Conservation (phyloP, 2,113 vertebrate species). For the Paraplagusia blochii region DNA sequence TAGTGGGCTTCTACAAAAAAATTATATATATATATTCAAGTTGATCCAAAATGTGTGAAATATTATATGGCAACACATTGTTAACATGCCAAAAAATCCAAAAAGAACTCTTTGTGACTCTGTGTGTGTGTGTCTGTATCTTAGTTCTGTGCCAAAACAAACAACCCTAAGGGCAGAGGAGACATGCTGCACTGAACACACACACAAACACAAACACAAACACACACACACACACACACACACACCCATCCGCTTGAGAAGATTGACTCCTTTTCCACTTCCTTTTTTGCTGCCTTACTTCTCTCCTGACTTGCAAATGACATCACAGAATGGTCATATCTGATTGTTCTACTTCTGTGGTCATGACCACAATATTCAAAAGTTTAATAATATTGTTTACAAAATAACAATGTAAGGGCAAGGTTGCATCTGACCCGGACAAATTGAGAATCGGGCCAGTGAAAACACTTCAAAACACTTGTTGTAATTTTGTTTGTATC, state of each 20-base stretch:
- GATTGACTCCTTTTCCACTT: constrained; percentile 7
- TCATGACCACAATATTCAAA: not conserved
- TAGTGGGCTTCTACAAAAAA: too few species aligned
- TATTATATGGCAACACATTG: too few species aligned
- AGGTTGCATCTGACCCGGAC: too few species aligned
- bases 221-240: constrained; percentile 16
- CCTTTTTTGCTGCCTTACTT: constrained; percentile 38
- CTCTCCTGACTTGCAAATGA: constrained; percentile 22
- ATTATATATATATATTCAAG: too few species aligned
- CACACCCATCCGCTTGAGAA: constrained; percentile 25
- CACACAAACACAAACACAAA: constrained; percentile 10
- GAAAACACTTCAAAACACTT: too few species aligned
- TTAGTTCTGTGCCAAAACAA: constrained; percentile 24
- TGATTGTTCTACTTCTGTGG: not conserved
- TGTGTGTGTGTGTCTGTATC: constrained; percentile 15
- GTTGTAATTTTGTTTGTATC: too few species aligned
- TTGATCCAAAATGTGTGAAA: too few species aligned
- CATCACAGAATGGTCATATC: constrained; percentile 41
- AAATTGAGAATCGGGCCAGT: too few species aligned
- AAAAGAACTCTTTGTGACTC: not conserved
- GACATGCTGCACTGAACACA: constrained; percentile 1
- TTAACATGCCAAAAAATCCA: too few species aligned
- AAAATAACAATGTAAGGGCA: too few species aligned
- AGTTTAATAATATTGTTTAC: too few species aligned
- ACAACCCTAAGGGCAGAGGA: not conserved